A percentile compares a stretch with the other conserved stretches of the same genome.
phyloP scores from a whole-genome alignment of 2,888 invertebrate genomes.

The Blomia tropicalis region DNA sequence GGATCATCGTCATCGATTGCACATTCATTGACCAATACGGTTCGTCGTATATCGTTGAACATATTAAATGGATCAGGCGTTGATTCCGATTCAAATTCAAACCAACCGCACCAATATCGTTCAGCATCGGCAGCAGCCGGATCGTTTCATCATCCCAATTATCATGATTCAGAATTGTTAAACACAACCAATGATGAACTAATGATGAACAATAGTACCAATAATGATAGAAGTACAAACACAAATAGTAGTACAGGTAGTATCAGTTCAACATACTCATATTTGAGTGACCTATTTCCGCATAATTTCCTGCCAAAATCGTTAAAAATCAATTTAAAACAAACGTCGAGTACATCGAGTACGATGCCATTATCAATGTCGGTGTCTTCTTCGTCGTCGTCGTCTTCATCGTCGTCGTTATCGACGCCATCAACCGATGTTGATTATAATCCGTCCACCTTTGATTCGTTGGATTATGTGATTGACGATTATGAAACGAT shows the following conservation, averaged over 20 bases:
- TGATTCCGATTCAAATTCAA: not conserved
- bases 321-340: not conserved
- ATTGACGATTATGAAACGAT: slow-evolving; percentile 5
- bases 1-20: too few relatives aligned
- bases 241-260: too few relatives aligned
- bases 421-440: too few relatives aligned
- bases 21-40: not conserved
- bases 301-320: not conserved
- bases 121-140: slow-evolving; percentile 1
- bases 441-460: too few relatives aligned
- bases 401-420: too few relatives aligned
- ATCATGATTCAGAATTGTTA: not conserved
- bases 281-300: not conserved
- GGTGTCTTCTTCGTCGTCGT: too few relatives aligned
- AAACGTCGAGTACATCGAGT: not conserved
- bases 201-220: not conserved
- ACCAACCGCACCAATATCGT: not conserved
- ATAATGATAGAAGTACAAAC: not conserved
- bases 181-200: not conserved
- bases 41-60: slow-evolving; percentile 8
- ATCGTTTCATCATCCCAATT: not conserved
- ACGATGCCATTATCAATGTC: too few relatives aligned
- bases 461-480: not conserved
- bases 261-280: slow-evolving; percentile 1
- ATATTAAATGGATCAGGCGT: not conserved